A percentile compares a stretch with the other conserved stretches of the same genome.
These are phyloP conservation scores for Trichoplax adhaerens DNA, from an alignment of 37 sponge, comb jelly and placozoan species.

Conservation along the genomic window DNA sequence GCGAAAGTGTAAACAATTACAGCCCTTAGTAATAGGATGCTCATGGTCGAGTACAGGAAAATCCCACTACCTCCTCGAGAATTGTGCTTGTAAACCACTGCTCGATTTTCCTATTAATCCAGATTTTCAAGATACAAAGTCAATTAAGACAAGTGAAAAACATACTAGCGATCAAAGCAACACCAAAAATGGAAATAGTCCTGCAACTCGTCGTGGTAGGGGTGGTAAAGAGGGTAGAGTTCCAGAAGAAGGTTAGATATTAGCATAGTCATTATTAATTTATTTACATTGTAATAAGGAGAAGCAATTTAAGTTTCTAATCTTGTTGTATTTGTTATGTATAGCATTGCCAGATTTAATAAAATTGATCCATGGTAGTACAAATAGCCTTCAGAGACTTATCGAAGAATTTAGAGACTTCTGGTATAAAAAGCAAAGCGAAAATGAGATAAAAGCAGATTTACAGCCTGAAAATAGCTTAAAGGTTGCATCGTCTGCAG, in stretches of 20 bases:
- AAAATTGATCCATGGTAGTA: constrained; percentile 48
- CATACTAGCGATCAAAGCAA: too few species aligned
- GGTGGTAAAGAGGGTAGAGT: background rate
- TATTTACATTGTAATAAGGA: background rate
- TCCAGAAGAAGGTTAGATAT: constrained; percentile 1
- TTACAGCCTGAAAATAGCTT: too few species aligned
- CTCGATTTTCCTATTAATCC: constrained; percentile 13
- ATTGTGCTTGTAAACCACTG: constrained; percentile 21
- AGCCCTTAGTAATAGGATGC: constrained; percentile 41
- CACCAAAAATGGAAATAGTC: too few species aligned
- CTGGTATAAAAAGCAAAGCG: constrained; percentile 36
- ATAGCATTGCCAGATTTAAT: constrained; percentile 74
- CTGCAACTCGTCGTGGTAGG: background rate
- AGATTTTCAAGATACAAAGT: background rate
- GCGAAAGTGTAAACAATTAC: constrained; percentile 37
- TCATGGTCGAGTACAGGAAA: constrained; percentile 17
- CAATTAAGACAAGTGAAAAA: too few species aligned
- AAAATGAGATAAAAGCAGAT: too few species aligned
- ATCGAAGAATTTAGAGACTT: constrained; percentile 40
- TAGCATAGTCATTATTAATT: background rate
- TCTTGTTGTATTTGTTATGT: background rate
- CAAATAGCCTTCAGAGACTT: constrained; percentile 34
- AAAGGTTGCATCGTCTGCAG: too few species aligned
- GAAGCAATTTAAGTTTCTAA: background rate
- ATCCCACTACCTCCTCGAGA: constrained; percentile 9